Evolutionary conservation across 2,888 invertebrate genomes (phyloP).

Genomic region (Orchestes rusci): DNA sequence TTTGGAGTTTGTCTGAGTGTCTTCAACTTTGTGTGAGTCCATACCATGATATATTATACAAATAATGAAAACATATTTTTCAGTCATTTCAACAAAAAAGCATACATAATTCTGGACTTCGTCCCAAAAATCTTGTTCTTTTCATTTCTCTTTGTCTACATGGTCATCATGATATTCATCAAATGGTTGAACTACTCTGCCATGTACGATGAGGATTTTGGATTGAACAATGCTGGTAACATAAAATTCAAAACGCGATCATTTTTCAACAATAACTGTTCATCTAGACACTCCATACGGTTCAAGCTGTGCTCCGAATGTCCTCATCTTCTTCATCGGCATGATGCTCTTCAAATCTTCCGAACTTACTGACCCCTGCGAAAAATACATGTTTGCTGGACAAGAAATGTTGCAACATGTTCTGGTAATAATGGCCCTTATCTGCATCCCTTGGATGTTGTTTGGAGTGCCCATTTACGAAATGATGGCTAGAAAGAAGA

Average conservation of each 20-base stretch:
- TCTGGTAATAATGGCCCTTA: conserved; percentile 56
- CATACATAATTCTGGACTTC: conserved; percentile 74
- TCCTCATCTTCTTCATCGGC: conserved; percentile 70
- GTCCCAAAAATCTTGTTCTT: conserved; percentile 79
- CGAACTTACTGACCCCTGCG: conserved; percentile 42
- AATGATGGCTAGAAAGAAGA: conserved; percentile 38
- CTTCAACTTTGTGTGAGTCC: conserved; percentile 63
- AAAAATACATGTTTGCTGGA: conserved; percentile 53
- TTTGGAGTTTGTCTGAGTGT: conserved; percentile 84
- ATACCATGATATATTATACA: not conserved
- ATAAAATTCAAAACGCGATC: too few relatives aligned
- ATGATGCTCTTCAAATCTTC: conserved; percentile 58
- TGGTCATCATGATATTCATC: conserved; percentile 84
- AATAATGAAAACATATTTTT: conserved; percentile 25
- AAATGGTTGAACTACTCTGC: conserved; percentile 77
- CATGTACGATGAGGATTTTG: conserved; percentile 39
- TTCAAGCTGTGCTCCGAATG: conserved; percentile 66
- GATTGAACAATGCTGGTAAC: conserved; percentile 4
- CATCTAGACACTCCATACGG: conserved; percentile 32
- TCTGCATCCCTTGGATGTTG: conserved; percentile 72
- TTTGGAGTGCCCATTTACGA: conserved; percentile 71
- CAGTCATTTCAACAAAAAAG: conserved; percentile 61
- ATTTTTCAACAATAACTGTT: too few relatives aligned
- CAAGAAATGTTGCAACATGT: conserved; percentile 56
- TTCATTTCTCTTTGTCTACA: conserved; percentile 71